phyloP scores from a whole-genome alignment of 92 coral and sea anemone genomes.

The Desmophyllum pertusum region DNA sequence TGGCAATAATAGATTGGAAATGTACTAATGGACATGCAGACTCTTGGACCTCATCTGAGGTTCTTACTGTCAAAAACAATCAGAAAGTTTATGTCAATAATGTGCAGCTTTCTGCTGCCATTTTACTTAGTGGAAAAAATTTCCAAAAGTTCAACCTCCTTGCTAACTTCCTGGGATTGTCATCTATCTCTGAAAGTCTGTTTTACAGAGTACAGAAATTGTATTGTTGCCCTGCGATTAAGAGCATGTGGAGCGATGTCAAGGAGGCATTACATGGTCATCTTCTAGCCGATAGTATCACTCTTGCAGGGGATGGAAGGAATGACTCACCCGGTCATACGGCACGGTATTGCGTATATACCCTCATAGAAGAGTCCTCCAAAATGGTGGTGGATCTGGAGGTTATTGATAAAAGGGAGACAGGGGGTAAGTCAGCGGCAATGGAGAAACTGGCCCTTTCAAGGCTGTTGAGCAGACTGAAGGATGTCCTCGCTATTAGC shows the following conservation, averaged over 20 bases:
- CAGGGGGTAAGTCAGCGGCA: background rate
- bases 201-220: too few relatives aligned
- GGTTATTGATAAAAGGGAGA: background rate
- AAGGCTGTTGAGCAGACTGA: background rate
- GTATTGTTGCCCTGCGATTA: too few relatives aligned
- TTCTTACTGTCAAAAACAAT: slow-evolving; percentile 16
- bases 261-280: too few relatives aligned
- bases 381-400: too few relatives aligned
- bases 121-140: slow-evolving; percentile 9
- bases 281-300: too few relatives aligned
- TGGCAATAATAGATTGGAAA: background rate
- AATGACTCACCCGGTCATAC: too few relatives aligned
- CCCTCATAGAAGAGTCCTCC: too few relatives aligned
- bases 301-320: too few relatives aligned
- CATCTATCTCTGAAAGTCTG: too few relatives aligned
- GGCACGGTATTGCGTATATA: too few relatives aligned
- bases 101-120: slow-evolving; percentile 12
- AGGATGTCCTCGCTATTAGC: background rate
- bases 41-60: slow-evolving; percentile 13
- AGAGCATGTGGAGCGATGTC: too few relatives aligned
- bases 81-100: slow-evolving; percentile 14
- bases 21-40: slow-evolving; percentile 5
- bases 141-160: background rate
- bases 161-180: too few relatives aligned
- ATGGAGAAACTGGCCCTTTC: slow-evolving; percentile 17